Conservation (phyloP, 2,113 vertebrate species). For the Leiothrix lutea region DNA sequence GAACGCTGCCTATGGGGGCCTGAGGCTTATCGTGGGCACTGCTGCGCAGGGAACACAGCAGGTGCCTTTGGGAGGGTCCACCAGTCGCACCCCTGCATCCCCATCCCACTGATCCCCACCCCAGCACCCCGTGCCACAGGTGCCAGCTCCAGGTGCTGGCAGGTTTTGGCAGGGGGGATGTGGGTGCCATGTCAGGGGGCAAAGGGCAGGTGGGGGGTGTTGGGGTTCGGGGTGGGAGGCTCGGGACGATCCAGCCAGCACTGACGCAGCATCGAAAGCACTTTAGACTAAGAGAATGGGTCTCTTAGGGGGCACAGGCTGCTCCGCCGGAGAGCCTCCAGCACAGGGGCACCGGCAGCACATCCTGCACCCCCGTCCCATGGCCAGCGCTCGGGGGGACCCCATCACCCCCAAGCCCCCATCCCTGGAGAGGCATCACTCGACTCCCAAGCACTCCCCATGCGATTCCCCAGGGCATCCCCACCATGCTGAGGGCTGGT, state of each 20-base stretch:
- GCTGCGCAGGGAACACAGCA: background rate
- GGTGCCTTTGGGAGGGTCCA: background rate
- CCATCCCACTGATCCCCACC: background rate
- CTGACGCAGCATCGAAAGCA: slow-evolving; percentile 40
- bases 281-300: slow-evolving; percentile 46
- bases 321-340: background rate
- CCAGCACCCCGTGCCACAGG: background rate
- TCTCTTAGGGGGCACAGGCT: slow-evolving; percentile 36
- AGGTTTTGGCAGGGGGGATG: background rate
- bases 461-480: background rate
- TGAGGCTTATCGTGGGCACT: background rate
- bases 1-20: background rate
- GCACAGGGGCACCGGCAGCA: background rate
- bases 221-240: background rate
- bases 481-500: background rate
- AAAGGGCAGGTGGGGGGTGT: background rate
- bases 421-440: background rate
- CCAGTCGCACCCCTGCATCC: background rate
- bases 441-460: background rate
- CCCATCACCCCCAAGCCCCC: background rate
- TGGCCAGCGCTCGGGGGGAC: background rate
- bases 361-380: background rate
- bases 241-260: background rate
- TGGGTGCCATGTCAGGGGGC: background rate
- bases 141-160: background rate